phyloP scores from a whole-genome alignment of 2,888 invertebrate species.

The Tetrapedia diversipes region DNA sequence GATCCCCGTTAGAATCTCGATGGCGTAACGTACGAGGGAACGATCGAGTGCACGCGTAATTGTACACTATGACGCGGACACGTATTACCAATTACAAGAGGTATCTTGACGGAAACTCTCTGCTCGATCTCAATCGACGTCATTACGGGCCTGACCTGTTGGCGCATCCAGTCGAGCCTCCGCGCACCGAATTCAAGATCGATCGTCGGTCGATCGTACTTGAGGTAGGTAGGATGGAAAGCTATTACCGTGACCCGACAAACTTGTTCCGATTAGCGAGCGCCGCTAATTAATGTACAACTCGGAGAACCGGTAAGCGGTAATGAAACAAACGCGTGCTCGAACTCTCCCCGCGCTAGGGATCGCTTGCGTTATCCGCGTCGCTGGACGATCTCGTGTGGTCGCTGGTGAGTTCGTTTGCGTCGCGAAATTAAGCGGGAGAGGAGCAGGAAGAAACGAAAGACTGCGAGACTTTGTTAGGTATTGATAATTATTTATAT shows the following conservation, averaged over 20 bases:
- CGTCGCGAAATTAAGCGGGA: too few species aligned
- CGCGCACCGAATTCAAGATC: conserved; percentile 53
- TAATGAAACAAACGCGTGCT: conserved; percentile 50
- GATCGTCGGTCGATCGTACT: conserved; percentile 62
- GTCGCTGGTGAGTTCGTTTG: too few species aligned
- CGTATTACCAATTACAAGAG: conserved; percentile 46
- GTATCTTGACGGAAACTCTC: conserved; percentile 55
- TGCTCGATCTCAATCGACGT: conserved; percentile 66
- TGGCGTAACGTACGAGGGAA: conserved; percentile 20
- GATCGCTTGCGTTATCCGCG: background rate
- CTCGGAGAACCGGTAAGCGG: conserved; percentile 43
- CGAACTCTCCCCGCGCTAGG: too few species aligned
- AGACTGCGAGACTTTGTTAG: too few species aligned
- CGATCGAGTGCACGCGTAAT: conserved; percentile 34
- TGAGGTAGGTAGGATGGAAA: conserved; percentile 58
- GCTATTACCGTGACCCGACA: conserved; percentile 57
- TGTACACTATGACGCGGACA: conserved; percentile 36
- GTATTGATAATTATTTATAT: too few species aligned
- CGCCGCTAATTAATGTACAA: conserved; percentile 63
- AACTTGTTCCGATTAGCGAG: conserved; percentile 65
- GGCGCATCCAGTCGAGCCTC: conserved; percentile 37
- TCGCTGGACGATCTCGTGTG: too few species aligned
- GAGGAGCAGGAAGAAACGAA: too few species aligned
- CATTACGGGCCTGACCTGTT: conserved; percentile 58
- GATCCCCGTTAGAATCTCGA: background rate